Evolutionary conservation across 2,888 invertebrate genomes (phyloP), one percentile per base, ranked within the genome.

Genomic region (Clitarchus hookeri): DNA sequence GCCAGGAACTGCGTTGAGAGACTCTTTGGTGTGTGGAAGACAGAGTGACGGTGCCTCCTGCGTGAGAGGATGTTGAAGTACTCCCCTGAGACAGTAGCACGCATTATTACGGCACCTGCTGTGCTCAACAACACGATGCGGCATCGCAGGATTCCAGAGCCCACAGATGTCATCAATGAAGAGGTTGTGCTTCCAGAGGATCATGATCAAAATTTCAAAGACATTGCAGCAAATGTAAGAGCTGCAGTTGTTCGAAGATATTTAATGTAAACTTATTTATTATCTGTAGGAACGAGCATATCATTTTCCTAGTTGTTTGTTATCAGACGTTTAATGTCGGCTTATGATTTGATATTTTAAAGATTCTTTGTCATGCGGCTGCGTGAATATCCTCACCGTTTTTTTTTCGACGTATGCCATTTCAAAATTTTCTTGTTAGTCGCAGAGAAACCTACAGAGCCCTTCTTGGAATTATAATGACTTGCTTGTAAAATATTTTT

Each of bases 111-210:
- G 13, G 27, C 27, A 23, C 27, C 36, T 44, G 82, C 82, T 23
- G 82, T 82, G 16, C 25, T 82, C 16, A 82, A 82, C 82, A 82
- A 82, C 44, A 82, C 27, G 82, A 82, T 79, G 79, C 79, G 82
- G 36, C 82, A 36, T 26, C 27, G 27, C 82, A 27, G 27, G 25
- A 82, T 82, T 82, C 19, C 19, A 36, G 82, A 82, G 36, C 82
- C 82, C 6, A 16, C 27, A 36, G 36, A 36, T 6, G 8, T 82
- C 16, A 44, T 82, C 6, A n/a, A 36, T 36, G 82, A 82, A 82
- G 36, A 16, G 16, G 19, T 44, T 44, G 36, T 13, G 23, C 27
- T 82, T 44, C 27, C 4, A 16, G 82, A 27, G 25, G 27, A 13
- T 6, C 16, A 27, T 23, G 44, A 36, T 6, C 13, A 36, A 82